Percentiles rank a stretch among this genome's conserved stretches.
phyloP scores from a whole-genome alignment of 2,797 vertebrate species.

The Cyprinodon diabolis region DNA sequence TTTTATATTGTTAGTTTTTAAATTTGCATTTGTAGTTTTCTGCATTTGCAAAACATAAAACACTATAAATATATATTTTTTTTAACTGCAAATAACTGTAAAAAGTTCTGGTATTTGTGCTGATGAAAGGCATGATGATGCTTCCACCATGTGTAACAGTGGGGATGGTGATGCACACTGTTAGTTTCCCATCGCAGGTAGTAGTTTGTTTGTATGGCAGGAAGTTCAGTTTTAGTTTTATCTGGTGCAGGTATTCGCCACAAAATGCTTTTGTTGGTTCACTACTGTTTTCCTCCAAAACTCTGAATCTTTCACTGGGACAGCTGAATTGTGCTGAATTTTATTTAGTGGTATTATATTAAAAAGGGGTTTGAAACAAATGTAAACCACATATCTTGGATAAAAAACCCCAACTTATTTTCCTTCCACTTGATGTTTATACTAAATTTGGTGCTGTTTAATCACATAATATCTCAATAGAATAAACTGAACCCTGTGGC shows the following conservation, averaged over 20 bases:
- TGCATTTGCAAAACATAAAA: neutral
- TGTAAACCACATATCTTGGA: neutral
- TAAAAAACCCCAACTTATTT: neutral
- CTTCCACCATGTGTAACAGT: too few relatives aligned
- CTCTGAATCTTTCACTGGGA: neutral
- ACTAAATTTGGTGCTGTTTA: neutral
- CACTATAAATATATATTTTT: too few relatives aligned
- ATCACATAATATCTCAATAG: neutral
- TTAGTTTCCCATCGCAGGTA: neutral
- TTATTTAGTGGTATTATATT: neutral
- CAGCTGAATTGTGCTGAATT: neutral
- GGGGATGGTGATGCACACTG: neutral
- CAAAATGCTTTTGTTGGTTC: neutral
- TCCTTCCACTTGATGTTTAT: neutral
- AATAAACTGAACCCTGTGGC: neutral
- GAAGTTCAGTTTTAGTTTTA: too few relatives aligned
- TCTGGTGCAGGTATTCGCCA: neutral
- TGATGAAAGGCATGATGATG: too few relatives aligned
- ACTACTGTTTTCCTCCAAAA: neutral
- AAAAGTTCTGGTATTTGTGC: too few relatives aligned
- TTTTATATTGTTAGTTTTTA: neutral
- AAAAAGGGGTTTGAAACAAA: neutral
- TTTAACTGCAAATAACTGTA: too few relatives aligned
- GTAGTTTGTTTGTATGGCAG: too few relatives aligned
- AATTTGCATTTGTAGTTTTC: neutral